phyloP scores from a whole-genome alignment of 2,888 invertebrate genomes.

The Blastobasis adustella region DNA sequence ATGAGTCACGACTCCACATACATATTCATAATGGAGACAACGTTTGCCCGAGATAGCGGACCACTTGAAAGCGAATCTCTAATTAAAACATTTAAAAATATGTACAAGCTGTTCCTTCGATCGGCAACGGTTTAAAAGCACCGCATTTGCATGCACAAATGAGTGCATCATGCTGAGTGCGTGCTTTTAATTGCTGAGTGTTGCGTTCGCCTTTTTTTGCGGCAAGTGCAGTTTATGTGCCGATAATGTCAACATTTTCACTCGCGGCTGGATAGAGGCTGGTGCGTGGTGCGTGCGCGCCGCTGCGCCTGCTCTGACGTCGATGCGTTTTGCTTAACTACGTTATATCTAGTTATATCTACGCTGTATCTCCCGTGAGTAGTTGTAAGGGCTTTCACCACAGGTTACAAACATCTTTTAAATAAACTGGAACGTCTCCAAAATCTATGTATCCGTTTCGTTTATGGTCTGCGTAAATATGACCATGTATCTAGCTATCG shows the following conservation, averaged over 20 bases:
- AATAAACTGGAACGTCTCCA: too few species aligned
- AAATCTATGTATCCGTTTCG: too few species aligned
- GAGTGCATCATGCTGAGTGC: slow-evolving; percentile 32
- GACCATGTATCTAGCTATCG: too few species aligned
- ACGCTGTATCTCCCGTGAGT: too few species aligned
- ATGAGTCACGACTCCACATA: slow-evolving; percentile 46
- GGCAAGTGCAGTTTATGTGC: slow-evolving; percentile 20
- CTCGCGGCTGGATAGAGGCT: slow-evolving; percentile 22
- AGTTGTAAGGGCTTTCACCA: too few species aligned
- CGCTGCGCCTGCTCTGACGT: neutral
- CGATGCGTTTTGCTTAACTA: too few species aligned
- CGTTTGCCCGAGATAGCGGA: slow-evolving; percentile 36
- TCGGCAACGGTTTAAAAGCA: slow-evolving; percentile 31
- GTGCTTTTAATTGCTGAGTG: slow-evolving; percentile 43
- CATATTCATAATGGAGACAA: slow-evolving; percentile 45
- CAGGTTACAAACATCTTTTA: too few species aligned
- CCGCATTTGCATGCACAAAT: slow-evolving; percentile 46
- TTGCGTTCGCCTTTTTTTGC: slow-evolving; percentile 25
- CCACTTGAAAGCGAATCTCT: slow-evolving; percentile 35
- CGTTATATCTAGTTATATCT: too few species aligned
- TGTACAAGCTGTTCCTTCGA: slow-evolving; percentile 42
- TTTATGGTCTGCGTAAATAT: too few species aligned
- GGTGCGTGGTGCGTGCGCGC: slow-evolving; percentile 16
- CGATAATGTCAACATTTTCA: slow-evolving; percentile 14
- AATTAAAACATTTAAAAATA: slow-evolving; percentile 57